Conservation (phyloP, 1,140 invertebrate genomes). For the Drosophila willistoni region DNA sequence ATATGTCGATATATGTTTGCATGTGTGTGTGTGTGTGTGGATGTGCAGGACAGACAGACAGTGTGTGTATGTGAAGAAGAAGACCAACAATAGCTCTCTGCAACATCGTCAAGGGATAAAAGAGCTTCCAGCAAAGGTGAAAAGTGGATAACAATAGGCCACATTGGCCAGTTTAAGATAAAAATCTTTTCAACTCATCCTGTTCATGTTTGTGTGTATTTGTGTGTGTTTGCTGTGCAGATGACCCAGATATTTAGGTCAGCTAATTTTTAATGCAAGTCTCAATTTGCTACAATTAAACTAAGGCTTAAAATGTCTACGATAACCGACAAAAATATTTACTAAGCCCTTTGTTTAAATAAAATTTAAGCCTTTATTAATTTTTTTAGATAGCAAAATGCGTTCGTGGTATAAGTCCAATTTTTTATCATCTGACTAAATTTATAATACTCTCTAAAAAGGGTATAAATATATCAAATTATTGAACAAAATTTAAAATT, state of each 20-base stretch:
- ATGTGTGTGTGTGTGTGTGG: not conserved
- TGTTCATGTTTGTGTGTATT: too few relatives aligned
- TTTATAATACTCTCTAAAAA: too few relatives aligned
- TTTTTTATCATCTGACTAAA: too few relatives aligned
- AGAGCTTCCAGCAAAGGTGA: conserved; percentile 32
- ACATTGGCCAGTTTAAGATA: conserved; percentile 35
- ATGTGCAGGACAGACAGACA: too few relatives aligned
- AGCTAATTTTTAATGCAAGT: conserved; percentile 36
- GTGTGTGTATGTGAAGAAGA: not conserved
- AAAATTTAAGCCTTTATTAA: not conserved
- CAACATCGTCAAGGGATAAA: not conserved
- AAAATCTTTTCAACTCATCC: conserved; percentile 17
- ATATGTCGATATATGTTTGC: not conserved
- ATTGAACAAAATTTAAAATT: too few relatives aligned
- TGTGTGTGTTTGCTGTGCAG: too few relatives aligned
- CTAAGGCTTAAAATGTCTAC: not conserved
- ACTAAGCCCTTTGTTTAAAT: not conserved
- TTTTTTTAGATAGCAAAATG: too few relatives aligned
- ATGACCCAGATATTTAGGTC: conserved; percentile 20
- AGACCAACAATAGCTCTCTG: not conserved
- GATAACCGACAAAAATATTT: not conserved
- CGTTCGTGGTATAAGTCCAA: too few relatives aligned
- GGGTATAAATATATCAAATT: too few relatives aligned
- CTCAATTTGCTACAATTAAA: conserved; percentile 1
- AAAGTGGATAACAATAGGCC: conserved; percentile 40